Evolutionary conservation across 1,140 invertebrate genomes (phyloP).

Genomic region (Drosophila busckii): DNA sequence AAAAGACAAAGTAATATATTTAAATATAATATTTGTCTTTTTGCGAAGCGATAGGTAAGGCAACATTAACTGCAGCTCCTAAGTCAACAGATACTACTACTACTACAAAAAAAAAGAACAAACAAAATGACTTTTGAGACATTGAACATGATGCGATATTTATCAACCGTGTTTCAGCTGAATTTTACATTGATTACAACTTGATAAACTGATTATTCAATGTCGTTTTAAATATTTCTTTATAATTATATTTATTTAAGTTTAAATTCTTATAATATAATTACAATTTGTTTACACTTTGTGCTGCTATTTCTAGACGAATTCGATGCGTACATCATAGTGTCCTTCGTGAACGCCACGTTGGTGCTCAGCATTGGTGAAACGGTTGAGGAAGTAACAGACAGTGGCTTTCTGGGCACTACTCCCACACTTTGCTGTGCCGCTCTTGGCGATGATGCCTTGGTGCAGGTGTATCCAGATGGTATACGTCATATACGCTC

Average conservation of each 20-base stretch:
- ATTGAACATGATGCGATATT: constrained; percentile 76
- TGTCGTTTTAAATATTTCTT: constrained; percentile 19
- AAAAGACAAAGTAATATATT: constrained; percentile 39
- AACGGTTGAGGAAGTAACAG: constrained; percentile 99
- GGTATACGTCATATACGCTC: constrained; percentile 99
- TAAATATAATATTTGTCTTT: constrained; percentile 61
- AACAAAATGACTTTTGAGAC: constrained; percentile 39
- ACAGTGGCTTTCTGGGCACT: constrained; percentile 99
- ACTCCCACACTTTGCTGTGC: constrained; percentile 98
- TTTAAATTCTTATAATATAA: constrained; percentile 10
- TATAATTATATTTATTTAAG: neutral
- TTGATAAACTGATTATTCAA: constrained; percentile 75
- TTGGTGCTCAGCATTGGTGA: constrained; percentile 99
- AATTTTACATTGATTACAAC: constrained; percentile 76
- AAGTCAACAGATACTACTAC: constrained; percentile 66
- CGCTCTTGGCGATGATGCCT: constrained; percentile 96
- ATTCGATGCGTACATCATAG: constrained; percentile 99
- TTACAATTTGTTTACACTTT: constrained; percentile 6
- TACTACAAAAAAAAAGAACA: constrained; percentile 7
- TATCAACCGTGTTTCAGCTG: constrained; percentile 79
- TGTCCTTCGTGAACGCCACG: constrained; percentile 99
- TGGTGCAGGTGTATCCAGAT: constrained; percentile 99
- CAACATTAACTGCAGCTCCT: constrained; percentile 66
- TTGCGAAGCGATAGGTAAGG: constrained; percentile 78
- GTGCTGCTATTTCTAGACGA: constrained; percentile 57